Conservation (phyloP, 2,113 vertebrate genomes). For the Mola mola region DNA sequence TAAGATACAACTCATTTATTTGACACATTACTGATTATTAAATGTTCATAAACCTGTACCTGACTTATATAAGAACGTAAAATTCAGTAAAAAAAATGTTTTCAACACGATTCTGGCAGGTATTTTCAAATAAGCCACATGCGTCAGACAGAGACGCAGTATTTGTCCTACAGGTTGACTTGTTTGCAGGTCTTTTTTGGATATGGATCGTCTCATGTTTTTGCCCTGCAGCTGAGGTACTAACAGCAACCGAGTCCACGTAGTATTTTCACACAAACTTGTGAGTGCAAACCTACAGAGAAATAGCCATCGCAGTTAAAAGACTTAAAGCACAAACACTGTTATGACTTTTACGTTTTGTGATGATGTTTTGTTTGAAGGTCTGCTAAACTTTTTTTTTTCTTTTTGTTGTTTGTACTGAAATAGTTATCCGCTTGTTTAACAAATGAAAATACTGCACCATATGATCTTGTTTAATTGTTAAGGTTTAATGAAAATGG, state of each 20-base stretch:
- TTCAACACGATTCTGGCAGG: conserved; percentile 29
- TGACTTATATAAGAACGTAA: conserved; percentile 36
- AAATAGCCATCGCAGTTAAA: conserved; percentile 79
- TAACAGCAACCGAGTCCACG: conserved; percentile 44
- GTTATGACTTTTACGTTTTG: conserved; percentile 60
- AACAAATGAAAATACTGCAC: conserved; percentile 74
- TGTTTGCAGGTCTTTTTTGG: conserved; percentile 37
- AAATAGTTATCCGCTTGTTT: conserved; percentile 74
- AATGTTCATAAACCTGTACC: conserved; percentile 41
- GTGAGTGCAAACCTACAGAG: conserved; percentile 69
- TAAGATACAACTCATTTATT: conserved; percentile 37
- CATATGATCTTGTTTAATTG: conserved; percentile 79
- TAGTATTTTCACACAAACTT: conserved; percentile 65
- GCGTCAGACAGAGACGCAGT: conserved; percentile 56
- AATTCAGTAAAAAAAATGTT: conserved; percentile 16
- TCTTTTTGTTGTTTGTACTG: conserved; percentile 68
- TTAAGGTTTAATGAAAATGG: conserved; percentile 75
- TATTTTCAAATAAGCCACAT: conserved; percentile 57
- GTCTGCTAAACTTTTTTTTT: conserved; percentile 47
- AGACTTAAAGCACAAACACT: conserved; percentile 80
- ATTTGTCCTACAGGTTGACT: conserved; percentile 41
- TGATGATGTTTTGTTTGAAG: conserved; percentile 65
- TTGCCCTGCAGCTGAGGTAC: conserved; percentile 20
- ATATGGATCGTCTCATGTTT: conserved; percentile 50
- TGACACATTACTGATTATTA: conserved; percentile 42